Evolutionary conservation across 2,888 invertebrate genomes (phyloP).

Genomic region (Oasisia sp.): DNA sequence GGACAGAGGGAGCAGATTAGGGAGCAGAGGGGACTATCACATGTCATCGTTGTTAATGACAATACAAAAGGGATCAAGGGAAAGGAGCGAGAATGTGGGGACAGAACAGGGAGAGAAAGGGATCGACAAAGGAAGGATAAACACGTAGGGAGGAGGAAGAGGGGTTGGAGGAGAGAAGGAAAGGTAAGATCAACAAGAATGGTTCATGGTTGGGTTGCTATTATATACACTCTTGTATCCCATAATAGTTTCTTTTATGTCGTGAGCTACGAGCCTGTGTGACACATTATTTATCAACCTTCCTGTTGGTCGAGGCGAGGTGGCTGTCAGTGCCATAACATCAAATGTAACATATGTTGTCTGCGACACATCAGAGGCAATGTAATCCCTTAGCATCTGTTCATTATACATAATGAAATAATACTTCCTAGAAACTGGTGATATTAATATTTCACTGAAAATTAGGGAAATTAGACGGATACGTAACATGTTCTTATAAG

Average conservation of each 20-base stretch:
- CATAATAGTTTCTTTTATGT: neutral
- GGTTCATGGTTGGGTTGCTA: no score
- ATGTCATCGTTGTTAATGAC: no score
- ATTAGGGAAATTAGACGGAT: neutral
- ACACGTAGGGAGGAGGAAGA: no score
- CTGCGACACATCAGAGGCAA: neutral
- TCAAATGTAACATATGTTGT: neutral
- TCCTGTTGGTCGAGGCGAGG: neutral
- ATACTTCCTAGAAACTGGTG: neutral
- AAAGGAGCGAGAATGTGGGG: no score
- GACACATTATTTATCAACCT: neutral
- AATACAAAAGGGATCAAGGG: no score
- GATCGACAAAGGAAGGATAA: no score
- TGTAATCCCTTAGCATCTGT: neutral
- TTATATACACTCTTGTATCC: neutral
- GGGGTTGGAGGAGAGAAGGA: no score
- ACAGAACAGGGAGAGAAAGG: no score
- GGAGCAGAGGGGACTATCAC: no score
- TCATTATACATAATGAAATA: slow-evolving; percentile 3
- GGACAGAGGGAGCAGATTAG: no score
- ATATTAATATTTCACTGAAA: neutral
- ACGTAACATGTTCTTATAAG: neutral
- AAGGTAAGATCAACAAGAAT: no score
- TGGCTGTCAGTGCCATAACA: neutral
- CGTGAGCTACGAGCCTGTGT: neutral